Evolutionary conservation across 2,888 invertebrate genomes (phyloP).

Genomic region (Lycophotia porphyrea): DNA sequence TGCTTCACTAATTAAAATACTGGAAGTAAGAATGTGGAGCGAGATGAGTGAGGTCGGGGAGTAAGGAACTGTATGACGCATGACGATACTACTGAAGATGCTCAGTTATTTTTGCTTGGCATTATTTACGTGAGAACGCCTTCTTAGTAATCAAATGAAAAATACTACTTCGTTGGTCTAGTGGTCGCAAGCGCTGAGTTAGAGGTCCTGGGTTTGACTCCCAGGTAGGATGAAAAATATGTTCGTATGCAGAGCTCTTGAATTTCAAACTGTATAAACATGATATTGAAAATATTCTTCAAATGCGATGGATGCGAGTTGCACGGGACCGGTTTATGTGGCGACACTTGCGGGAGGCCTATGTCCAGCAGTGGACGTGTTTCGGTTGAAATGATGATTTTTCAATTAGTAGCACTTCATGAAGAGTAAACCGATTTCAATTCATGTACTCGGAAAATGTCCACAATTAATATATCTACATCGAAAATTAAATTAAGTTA

Average conservation of each 20-base stretch:
- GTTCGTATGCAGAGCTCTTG: not conserved
- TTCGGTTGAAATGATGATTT: too few relatives aligned
- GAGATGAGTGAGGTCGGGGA: conserved; percentile 24
- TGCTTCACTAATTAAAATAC: conserved; percentile 35
- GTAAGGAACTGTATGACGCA: conserved; percentile 19
- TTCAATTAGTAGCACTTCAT: not conserved
- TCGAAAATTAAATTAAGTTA: conserved; percentile 6
- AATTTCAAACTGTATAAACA: not conserved
- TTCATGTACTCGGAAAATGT: not conserved
- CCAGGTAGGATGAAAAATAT: not conserved
- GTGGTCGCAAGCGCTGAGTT: not conserved
- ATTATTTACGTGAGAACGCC: not conserved
- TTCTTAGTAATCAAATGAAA: not conserved
- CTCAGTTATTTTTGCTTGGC: conserved; percentile 12
- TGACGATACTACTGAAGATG: conserved; percentile 14
- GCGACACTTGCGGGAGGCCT: too few relatives aligned
- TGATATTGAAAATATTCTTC: not conserved
- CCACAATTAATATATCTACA: not conserved
- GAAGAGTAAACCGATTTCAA: not conserved
- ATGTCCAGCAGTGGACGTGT: too few relatives aligned
- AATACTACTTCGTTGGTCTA: not conserved
- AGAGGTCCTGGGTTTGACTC: not conserved
- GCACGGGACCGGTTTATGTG: too few relatives aligned
- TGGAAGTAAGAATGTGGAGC: conserved; percentile 37
- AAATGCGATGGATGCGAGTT: too few relatives aligned